Evolutionary conservation across 2,797 vertebrate species (phyloP).

Genomic region (Rhabdomys pumilio): DNA sequence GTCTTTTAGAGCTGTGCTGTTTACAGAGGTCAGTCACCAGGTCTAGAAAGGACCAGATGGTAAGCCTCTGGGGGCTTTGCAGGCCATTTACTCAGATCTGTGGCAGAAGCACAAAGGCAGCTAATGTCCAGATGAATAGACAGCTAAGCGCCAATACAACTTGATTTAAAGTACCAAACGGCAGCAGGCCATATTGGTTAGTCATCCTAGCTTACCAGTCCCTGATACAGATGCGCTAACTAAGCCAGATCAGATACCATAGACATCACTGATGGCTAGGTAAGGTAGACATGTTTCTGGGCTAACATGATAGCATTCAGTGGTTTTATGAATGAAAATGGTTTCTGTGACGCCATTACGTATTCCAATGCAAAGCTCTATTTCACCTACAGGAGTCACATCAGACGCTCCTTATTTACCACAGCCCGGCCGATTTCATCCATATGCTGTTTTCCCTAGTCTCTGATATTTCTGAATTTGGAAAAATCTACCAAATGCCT

Average conservation of each 20-base stretch:
- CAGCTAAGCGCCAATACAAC: not conserved
- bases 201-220: not conserved
- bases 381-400: slow-evolving; percentile 3
- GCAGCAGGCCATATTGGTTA: not conserved
- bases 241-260: not conserved
- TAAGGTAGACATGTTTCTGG: not conserved
- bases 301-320: not conserved
- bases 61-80: not conserved
- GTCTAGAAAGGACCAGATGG: not conserved
- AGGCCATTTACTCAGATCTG: not conserved
- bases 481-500: slow-evolving; percentile 23
- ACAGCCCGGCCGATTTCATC: not conserved
- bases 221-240: not conserved
- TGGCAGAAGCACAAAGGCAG: not conserved
- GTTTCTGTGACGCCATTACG: not conserved
- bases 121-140: not conserved
- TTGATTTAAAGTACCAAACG: not conserved
- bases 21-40: not conserved
- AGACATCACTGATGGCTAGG: not conserved
- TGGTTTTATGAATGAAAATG: slow-evolving; percentile 22
- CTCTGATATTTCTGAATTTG: slow-evolving; percentile 44
- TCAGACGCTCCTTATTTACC: not conserved
- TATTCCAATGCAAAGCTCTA: slow-evolving; percentile 9
- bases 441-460: slow-evolving; percentile 4
- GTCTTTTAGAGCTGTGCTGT: not conserved